These are phyloP conservation scores for Ryuthela nishihirai DNA, from an alignment of 2,888 invertebrate species.

Conservation along the genomic window DNA sequence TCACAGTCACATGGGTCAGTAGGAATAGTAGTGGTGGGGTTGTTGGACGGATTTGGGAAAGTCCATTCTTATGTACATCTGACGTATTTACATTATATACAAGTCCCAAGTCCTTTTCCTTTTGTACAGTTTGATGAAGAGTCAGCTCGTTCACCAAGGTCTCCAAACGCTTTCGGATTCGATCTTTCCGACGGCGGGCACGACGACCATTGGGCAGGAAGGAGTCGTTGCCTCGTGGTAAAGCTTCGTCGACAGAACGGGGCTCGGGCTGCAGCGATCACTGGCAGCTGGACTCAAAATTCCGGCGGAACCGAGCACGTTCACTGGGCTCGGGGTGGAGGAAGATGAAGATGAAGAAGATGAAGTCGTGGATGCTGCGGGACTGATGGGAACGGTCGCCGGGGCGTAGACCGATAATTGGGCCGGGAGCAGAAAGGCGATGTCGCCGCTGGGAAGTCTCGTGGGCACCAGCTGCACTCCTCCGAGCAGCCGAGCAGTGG, in stretches of 20 bases:
- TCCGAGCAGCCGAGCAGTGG: constrained; percentile 54
- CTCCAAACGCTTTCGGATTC: constrained; percentile 36
- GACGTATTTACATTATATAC: too few species aligned
- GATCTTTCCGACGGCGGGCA: constrained; percentile 4
- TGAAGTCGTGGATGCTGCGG: constrained; percentile 30
- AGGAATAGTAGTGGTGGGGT: too few species aligned
- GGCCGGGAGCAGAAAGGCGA: constrained; percentile 66
- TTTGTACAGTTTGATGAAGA: too few species aligned
- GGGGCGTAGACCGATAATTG: constrained; percentile 24
- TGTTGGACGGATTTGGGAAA: too few species aligned
- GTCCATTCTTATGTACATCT: too few species aligned
- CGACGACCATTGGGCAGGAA: constrained; percentile 12
- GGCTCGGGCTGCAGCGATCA: constrained; percentile 35
- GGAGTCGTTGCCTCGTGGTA: constrained; percentile 1
- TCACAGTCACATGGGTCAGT: too few species aligned
- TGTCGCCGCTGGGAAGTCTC: constrained; percentile 69
- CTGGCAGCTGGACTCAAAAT: constrained; percentile 39
- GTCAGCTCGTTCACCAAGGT: constrained; percentile 21
- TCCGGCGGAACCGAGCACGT: constrained; percentile 38
- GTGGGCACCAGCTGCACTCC: constrained; percentile 70
- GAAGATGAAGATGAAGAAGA: constrained; percentile 16
- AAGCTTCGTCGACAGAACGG: constrained; percentile 1
- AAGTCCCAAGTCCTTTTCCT: too few species aligned
- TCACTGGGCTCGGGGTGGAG: constrained; percentile 21
- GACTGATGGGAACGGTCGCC: constrained; percentile 27